These are phyloP conservation scores for Antechinus flavipes DNA, from an alignment of 2,113 vertebrate species.

Conservation along the genomic window DNA sequence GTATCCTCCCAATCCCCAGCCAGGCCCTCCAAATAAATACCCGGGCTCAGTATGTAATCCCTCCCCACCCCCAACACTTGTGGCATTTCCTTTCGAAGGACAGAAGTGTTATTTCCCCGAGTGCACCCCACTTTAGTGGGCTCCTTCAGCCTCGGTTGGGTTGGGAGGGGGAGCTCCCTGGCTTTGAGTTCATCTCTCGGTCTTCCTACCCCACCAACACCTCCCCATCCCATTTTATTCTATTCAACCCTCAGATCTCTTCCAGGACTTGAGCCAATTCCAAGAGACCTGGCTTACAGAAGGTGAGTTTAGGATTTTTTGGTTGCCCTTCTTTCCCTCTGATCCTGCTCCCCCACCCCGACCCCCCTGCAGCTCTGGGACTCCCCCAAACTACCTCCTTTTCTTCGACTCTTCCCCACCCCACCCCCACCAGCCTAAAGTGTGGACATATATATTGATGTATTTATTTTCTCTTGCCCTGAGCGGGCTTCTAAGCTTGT, in stretches of 20 bases:
- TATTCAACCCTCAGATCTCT: constrained; percentile 90
- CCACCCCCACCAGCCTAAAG: not conserved
- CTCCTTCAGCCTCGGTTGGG: not conserved
- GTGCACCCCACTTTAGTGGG: not conserved
- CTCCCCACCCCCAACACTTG: not conserved
- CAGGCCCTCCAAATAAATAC: not conserved
- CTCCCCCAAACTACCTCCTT: constrained; percentile 21
- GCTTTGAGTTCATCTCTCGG: not conserved
- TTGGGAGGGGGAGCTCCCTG: not conserved
- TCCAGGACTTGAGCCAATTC: constrained; percentile 97
- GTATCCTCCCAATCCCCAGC: not conserved
- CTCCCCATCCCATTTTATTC: constrained; percentile 59
- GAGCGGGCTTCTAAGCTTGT: constrained; percentile 69
- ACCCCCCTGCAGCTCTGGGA: not conserved
- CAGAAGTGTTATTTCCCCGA: not conserved
- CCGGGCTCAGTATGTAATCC: not conserved
- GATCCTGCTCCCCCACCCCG: constrained; percentile 25
- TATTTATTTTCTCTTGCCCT: constrained; percentile 77
- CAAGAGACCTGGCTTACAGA: constrained; percentile 98
- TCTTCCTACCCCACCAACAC: not conserved
- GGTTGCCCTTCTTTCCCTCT: constrained; percentile 11
- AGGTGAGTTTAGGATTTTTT: constrained; percentile 87
- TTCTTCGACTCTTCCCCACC: not conserved
- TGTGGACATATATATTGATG: constrained; percentile 64
- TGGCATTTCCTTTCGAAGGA: not conserved